Percentiles rank a stretch among this genome's conserved stretches.
Evolutionary conservation across 2,888 invertebrate genomes (phyloP).

Genomic region (Invenusta paracnida): DNA sequence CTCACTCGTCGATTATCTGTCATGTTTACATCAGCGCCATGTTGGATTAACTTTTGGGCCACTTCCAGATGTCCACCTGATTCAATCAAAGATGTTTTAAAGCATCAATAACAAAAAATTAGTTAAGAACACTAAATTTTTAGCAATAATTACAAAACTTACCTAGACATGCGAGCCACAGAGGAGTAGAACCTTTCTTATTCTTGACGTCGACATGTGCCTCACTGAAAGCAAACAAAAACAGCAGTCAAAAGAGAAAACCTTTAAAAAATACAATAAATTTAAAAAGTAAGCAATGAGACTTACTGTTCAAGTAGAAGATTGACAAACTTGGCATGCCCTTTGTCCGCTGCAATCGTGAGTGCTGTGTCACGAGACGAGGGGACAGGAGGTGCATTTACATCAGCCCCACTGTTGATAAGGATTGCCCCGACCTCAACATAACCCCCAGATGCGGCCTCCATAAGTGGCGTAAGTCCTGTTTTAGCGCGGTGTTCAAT

Average conservation of each 20-base stretch:
- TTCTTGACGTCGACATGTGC: constrained; percentile 95
- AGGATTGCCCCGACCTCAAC: constrained; percentile 93
- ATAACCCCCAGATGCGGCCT: constrained; percentile 97
- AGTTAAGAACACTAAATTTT: neutral
- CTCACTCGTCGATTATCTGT: constrained; percentile 96
- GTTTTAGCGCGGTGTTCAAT: constrained; percentile 99
- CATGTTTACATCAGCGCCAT: constrained; percentile 89
- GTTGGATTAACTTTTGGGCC: constrained; percentile 83
- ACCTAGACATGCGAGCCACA: constrained; percentile 90
- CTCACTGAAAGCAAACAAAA: constrained; percentile 63
- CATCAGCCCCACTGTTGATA: constrained; percentile 91
- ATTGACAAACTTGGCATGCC: constrained; percentile 76
- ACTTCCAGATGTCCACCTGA: constrained; percentile 90
- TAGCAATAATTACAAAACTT: constrained; percentile 44
- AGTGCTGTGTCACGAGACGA: constrained; percentile 94
- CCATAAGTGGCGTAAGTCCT: constrained; percentile 95
- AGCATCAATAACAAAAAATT: neutral
- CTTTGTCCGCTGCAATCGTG: constrained; percentile 99
- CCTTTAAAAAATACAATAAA: constrained; percentile 42
- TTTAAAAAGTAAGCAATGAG: constrained; percentile 49
- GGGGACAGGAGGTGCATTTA: constrained; percentile 95
- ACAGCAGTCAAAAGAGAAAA: no score
- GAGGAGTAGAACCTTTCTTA: constrained; percentile 95
- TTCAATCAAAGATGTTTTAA: neutral
- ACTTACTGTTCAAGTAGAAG: constrained; percentile 60